A percentile compares a stretch with the other conserved stretches of the same genome.
These are phyloP conservation scores for Netelia inedita DNA, from an alignment of 2,888 invertebrate genomes.

Conservation along the genomic window DNA sequence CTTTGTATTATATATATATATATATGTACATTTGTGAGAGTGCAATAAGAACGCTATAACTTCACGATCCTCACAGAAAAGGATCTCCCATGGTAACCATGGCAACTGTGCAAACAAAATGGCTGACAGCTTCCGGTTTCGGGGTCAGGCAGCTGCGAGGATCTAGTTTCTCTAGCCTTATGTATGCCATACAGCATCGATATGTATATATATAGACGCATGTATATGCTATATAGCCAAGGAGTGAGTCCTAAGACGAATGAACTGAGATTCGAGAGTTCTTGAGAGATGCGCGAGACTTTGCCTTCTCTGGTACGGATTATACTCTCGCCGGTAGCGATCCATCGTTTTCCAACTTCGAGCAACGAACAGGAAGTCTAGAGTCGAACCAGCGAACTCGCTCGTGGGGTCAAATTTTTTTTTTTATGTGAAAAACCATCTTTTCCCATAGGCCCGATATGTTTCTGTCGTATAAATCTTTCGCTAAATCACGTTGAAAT, in stretches of 20 bases:
- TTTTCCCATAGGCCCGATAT: no score
- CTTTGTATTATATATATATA: slow-evolving; percentile 15
- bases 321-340: slow-evolving; percentile 41
- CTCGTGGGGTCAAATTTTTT: background rate
- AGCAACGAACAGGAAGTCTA: slow-evolving; percentile 49
- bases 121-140: slow-evolving; percentile 84
- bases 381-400: background rate
- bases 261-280: slow-evolving; percentile 44
- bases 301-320: slow-evolving; percentile 34
- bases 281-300: slow-evolving; percentile 50
- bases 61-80: slow-evolving; percentile 75
- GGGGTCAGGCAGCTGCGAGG: slow-evolving; percentile 82
- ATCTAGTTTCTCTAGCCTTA: slow-evolving; percentile 83
- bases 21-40: slow-evolving; percentile 28
- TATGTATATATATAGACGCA: slow-evolving; percentile 46
- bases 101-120: slow-evolving; percentile 85
- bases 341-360: slow-evolving; percentile 46
- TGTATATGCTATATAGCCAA: slow-evolving; percentile 2
- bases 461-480: no score
- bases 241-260: slow-evolving; percentile 5
- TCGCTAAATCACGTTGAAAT: no score
- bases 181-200: slow-evolving; percentile 35
- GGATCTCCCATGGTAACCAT: slow-evolving; percentile 83
- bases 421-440: no score
- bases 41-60: slow-evolving; percentile 35